Evolutionary conservation across 2,888 invertebrate genomes (phyloP).

Genomic region (Caenorhabditis wallacei): DNA sequence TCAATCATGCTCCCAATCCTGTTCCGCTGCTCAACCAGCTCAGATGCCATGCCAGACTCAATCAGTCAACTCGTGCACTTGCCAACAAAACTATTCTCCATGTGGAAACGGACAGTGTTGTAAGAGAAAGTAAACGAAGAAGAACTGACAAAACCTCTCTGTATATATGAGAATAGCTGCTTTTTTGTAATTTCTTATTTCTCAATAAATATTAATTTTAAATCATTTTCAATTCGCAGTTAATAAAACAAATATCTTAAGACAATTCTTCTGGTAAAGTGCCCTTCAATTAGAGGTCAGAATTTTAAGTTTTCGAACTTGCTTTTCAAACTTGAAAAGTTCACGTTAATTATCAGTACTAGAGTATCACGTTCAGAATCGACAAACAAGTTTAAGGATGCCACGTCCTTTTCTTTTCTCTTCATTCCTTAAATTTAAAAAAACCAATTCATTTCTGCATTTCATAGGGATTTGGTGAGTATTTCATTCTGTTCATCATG

Average conservation of each 20-base stretch:
- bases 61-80: constrained; percentile 52
- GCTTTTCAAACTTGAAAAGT: background rate
- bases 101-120: constrained; percentile 70
- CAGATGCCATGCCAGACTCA: constrained; percentile 66
- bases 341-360: background rate
- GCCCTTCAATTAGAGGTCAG: no score
- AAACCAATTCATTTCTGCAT: constrained; percentile 19
- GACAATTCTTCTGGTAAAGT: no score
- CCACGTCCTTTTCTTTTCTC: constrained; percentile 2
- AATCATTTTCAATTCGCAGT: background rate
- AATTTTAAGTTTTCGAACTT: no score
- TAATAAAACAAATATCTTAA: background rate
- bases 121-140: constrained; percentile 59
- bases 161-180: constrained; percentile 46
- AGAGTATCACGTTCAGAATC: background rate
- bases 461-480: constrained; percentile 23
- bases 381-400: background rate
- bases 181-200: constrained; percentile 19
- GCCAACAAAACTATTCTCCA: constrained; percentile 69
- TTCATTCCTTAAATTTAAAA: no score
- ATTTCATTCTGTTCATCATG: background rate
- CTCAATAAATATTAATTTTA: constrained; percentile 44
- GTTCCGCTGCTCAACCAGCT: constrained; percentile 60
- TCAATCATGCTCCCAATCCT: constrained; percentile 63
- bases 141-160: constrained; percentile 9